A percentile compares a stretch with the other conserved stretches of the same genome.
Conservation (phyloP, 2,797 vertebrate genomes). For the Etheostoma nigrum region DNA sequence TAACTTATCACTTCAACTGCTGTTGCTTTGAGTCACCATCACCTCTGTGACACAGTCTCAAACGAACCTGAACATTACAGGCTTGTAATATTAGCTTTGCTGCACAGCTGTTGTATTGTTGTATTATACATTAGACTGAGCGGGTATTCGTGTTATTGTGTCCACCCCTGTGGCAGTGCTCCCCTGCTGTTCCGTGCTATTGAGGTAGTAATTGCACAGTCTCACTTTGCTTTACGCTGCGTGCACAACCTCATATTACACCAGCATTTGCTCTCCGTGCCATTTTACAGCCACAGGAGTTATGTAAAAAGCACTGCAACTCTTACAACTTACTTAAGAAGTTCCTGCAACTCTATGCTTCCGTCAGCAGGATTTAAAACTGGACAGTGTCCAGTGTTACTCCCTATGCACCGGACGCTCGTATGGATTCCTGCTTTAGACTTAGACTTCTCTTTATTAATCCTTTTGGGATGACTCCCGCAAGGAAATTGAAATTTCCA, state of each 20-base stretch:
- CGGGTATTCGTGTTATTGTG: constrained; percentile 48
- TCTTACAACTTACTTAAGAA: constrained; percentile 38
- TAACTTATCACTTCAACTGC: no score
- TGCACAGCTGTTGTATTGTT: constrained; percentile 58
- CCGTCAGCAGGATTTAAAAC: constrained; percentile 48
- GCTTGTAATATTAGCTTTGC: constrained; percentile 15
- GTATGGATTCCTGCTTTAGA: constrained; percentile 2
- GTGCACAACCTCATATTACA: constrained; percentile 54
- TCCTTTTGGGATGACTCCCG: no score
- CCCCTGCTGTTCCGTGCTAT: constrained; percentile 51
- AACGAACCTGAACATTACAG: constrained; percentile 10
- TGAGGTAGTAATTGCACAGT: constrained; percentile 54
- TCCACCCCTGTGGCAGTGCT: constrained; percentile 39
- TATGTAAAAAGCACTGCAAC: constrained; percentile 51
- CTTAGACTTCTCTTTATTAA: no score
- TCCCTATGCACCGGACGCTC: not conserved
- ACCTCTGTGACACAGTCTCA: constrained; percentile 22
- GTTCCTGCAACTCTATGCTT: constrained; percentile 54
- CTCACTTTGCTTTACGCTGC: constrained; percentile 57
- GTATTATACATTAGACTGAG: constrained; percentile 45
- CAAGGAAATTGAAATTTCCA: no score
- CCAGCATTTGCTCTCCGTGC: constrained; percentile 45
- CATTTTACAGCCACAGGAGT: constrained; percentile 63
- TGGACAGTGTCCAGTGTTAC: constrained; percentile 17
- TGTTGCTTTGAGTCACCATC: constrained; percentile 17